These are phyloP conservation scores for Batillaria attramentaria DNA, from an alignment of 1,140 invertebrate genomes.

Conservation along the genomic window DNA sequence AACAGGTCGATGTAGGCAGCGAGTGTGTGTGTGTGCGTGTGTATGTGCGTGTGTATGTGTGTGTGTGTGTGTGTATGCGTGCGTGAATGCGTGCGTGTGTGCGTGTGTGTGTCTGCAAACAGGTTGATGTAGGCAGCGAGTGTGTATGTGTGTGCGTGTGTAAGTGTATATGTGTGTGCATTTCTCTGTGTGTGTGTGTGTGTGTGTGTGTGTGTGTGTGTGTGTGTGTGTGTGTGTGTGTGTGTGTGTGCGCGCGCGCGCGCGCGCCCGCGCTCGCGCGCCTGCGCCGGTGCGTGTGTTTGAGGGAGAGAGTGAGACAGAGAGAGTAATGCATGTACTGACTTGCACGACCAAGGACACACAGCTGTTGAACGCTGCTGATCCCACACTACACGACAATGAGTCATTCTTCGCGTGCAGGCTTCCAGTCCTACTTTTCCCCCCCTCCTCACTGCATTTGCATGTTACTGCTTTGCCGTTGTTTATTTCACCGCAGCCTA, in stretches of 20 bases:
- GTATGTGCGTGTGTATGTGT: constrained; percentile 9
- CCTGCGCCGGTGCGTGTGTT: not conserved
- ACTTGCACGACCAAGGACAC: not conserved
- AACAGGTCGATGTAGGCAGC: not conserved
- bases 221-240: not conserved
- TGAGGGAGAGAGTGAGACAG: not conserved
- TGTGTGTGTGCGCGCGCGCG: constrained; percentile 3
- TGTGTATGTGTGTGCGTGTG: not conserved
- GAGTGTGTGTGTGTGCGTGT: constrained; percentile 21
- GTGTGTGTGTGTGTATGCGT: constrained; percentile 13
- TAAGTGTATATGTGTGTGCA: not conserved
- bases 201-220: constrained; percentile 8
- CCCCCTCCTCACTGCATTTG: too few relatives aligned
- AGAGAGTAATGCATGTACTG: not conserved
- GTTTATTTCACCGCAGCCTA: too few relatives aligned
- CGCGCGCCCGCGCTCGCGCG: not conserved
- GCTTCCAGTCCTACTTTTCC: too few relatives aligned
- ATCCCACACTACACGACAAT: too few relatives aligned
- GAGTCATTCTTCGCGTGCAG: too few relatives aligned
- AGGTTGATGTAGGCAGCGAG: not conserved
- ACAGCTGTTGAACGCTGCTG: too few relatives aligned
- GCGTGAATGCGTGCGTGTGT: constrained; percentile 3
- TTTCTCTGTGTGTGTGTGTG: not conserved
- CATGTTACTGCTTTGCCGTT: too few relatives aligned
- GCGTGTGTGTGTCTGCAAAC: not conserved